phyloP scores from a whole-genome alignment of 2,113 vertebrate genomes.

The Glaucidium brasilianum region DNA sequence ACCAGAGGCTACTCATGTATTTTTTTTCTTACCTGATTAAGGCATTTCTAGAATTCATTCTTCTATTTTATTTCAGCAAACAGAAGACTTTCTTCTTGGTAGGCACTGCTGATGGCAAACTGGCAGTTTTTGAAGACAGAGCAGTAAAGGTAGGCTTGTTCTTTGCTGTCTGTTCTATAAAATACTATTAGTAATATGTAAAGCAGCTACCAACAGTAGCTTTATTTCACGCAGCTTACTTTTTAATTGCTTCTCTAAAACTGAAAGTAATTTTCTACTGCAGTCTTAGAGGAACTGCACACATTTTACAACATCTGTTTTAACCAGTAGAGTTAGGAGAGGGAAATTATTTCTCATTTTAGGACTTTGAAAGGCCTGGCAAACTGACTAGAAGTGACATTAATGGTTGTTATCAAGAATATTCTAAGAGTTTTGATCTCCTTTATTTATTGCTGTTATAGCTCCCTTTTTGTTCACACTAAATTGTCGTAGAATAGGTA shows the following conservation, averaged over 20 bases:
- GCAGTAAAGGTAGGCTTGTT: slow-evolving; percentile 82
- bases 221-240: neutral
- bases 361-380: neutral
- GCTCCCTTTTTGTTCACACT: neutral
- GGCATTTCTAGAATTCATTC: neutral
- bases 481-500: neutral
- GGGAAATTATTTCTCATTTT: neutral
- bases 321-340: neutral
- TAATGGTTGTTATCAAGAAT: neutral
- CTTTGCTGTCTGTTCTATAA: neutral
- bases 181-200: neutral
- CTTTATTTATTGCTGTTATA: neutral
- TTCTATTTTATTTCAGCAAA: slow-evolving; percentile 76
- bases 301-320: neutral
- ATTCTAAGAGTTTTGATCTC: neutral
- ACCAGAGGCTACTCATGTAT: neutral
- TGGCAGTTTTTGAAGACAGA: slow-evolving; percentile 89
- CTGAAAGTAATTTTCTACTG: neutral
- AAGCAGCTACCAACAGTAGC: neutral
- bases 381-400: neutral
- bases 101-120: slow-evolving; percentile 88
- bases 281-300: neutral
- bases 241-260: neutral
- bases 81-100: slow-evolving; percentile 88
- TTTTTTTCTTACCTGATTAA: neutral